Evolutionary conservation across 2,113 vertebrate species (phyloP).

Genomic region (Thamnophis sirtalis): DNA sequence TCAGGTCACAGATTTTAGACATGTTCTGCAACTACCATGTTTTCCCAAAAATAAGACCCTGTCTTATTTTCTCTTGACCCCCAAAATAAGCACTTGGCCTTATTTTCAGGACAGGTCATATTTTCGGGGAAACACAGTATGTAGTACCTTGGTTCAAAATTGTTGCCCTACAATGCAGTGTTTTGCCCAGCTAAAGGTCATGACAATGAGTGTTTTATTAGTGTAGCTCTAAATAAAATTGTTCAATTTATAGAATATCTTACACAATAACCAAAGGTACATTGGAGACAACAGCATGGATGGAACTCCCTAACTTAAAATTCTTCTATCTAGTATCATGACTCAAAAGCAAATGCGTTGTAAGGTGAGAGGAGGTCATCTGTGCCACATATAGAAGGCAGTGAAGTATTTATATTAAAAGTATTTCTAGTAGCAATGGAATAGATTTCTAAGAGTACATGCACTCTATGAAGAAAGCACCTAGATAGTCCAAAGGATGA

Average conservation of each 20-base stretch:
- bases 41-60: too few species aligned
- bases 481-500: neutral
- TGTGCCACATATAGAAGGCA: neutral
- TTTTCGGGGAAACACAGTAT: neutral
- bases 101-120: too few species aligned
- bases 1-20: neutral
- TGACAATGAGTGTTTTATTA: neutral
- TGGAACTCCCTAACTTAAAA: neutral
- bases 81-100: too few species aligned
- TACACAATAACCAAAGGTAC: neutral
- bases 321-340: neutral
- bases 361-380: neutral
- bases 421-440: neutral
- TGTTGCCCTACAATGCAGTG: neutral
- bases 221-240: neutral
- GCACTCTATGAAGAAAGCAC: too few species aligned
- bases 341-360: neutral
- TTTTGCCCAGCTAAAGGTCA: neutral
- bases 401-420: neutral
- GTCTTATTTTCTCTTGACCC: too few species aligned
- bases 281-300: neutral
- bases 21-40: neutral
- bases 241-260: neutral
- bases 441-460: neutral
- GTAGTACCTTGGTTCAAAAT: neutral